phyloP scores from a whole-genome alignment of 2,113 vertebrate genomes.

The Suricata suricatta region DNA sequence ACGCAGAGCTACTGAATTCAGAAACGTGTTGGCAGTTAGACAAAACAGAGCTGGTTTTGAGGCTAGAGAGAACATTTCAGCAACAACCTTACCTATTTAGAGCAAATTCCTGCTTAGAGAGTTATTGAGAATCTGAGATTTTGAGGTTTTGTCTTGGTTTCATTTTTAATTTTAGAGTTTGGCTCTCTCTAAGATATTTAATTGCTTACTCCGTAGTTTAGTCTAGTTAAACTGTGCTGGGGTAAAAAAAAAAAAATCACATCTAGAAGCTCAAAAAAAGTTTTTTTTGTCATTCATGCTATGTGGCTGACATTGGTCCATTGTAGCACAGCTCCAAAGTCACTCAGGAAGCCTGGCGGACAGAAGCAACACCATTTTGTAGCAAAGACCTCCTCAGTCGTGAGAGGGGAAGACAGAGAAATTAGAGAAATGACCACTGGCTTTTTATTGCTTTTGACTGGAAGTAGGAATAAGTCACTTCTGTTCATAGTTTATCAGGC shows the following conservation, averaged over 20 bases:
- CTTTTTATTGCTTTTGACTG: neutral
- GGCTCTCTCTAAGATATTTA: neutral
- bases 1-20: neutral
- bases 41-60: neutral
- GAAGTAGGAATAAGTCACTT: neutral
- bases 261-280: neutral
- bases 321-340: neutral
- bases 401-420: neutral
- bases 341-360: neutral
- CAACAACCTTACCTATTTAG: neutral
- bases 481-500: neutral
- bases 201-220: neutral
- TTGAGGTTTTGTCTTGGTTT: neutral
- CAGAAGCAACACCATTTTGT: neutral
- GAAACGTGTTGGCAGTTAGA: neutral
- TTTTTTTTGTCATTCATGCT: neutral
- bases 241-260: neutral
- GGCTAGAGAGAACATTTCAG: neutral
- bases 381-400: neutral
- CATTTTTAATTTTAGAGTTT: neutral
- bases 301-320: neutral
- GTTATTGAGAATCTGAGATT: neutral
- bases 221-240: neutral
- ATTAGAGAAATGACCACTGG: neutral
- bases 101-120: neutral